These are phyloP conservation scores for Epinotia ramella DNA, from an alignment of 2,888 invertebrate species.

Conservation along the genomic window DNA sequence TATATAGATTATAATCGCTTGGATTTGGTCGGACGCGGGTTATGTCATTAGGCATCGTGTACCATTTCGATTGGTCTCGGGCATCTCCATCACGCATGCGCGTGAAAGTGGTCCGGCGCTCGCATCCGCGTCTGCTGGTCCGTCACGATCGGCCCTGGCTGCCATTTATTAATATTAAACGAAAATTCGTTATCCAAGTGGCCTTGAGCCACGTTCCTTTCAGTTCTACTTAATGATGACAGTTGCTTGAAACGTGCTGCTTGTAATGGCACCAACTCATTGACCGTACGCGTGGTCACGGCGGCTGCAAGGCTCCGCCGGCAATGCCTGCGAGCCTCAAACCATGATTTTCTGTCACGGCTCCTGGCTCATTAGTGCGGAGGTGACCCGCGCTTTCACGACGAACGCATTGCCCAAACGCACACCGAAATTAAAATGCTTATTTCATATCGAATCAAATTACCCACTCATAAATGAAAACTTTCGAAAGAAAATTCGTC, in stretches of 20 bases:
- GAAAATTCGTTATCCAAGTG: constrained; percentile 83
- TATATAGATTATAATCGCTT: constrained; percentile 35
- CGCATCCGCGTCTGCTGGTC: constrained; percentile 74
- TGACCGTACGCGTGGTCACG: constrained; percentile 66
- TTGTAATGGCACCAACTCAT: constrained; percentile 71
- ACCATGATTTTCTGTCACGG: constrained; percentile 48
- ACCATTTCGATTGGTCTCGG: constrained; percentile 66
- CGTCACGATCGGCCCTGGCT: constrained; percentile 77
- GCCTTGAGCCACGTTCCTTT: constrained; percentile 82
- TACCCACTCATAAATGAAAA: constrained; percentile 63
- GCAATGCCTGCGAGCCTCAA: constrained; percentile 48
- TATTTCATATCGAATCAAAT: constrained; percentile 54
- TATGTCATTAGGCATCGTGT: constrained; percentile 67
- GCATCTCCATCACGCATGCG: constrained; percentile 57
- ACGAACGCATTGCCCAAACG: constrained; percentile 37
- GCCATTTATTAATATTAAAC: constrained; percentile 82
- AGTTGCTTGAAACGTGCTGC: constrained; percentile 78
- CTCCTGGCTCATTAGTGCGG: constrained; percentile 42
- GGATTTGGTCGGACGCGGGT: constrained; percentile 53
- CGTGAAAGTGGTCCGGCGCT: constrained; percentile 73
- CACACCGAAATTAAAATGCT: constrained; percentile 22
- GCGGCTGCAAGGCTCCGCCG: constrained; percentile 61
- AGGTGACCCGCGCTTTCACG: constrained; percentile 30
- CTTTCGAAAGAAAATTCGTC: constrained; percentile 80
- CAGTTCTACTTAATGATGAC: constrained; percentile 83